Base-by-base conservation (phyloP, 2,888 invertebrate species). In the Ennomos fuscantarius region DNA sequence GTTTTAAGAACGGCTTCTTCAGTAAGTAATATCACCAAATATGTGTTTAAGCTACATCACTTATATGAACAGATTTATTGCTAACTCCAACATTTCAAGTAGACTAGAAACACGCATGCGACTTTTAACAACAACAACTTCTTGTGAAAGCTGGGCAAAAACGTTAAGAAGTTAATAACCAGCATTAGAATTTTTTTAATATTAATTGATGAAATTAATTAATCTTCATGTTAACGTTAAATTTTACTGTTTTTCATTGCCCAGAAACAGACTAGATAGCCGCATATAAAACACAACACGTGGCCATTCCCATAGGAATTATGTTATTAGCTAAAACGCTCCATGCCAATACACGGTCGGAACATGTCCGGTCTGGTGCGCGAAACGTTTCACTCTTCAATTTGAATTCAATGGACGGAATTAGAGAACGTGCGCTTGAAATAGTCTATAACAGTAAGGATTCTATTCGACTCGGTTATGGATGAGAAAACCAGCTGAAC, bases 331-430 rank as follows among this genome's bases (percentile, higher is more conserved):
- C 87, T 81, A 84, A 79, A 86, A 79, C 82, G 82, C 78, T 76
- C 78, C 74, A 78, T 79, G 75, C 79, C 81, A 79, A 82, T 87
- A 83, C 84, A 79, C 76, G 81, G 70, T 70, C 69, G 75, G 78
- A 72, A 76, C 73, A 66, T 73, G 79, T 73, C 70, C 72, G 65
- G 65, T 72, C 69, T 72, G 63, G 65, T 67, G 69, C 63, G 73
- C 72, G 74, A 78, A 45, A 79, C 84, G 82, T 86, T 89, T 86
- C 82, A 86, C 87, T 84, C 88, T 85, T 86, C 85, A 84, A 90
- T 89, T 89, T 88, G 86, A 89, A 89, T 91, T 89, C 88, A 89
- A 89, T 89, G 86, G 84, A 84, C 78, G 78, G 85, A 87, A 88
- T 89, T 87, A 87, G 84, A 80, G 82, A 75, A 81, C 77, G 72